Conservation (phyloP, 2,113 vertebrate species). For the Alligator mississippiensis region DNA sequence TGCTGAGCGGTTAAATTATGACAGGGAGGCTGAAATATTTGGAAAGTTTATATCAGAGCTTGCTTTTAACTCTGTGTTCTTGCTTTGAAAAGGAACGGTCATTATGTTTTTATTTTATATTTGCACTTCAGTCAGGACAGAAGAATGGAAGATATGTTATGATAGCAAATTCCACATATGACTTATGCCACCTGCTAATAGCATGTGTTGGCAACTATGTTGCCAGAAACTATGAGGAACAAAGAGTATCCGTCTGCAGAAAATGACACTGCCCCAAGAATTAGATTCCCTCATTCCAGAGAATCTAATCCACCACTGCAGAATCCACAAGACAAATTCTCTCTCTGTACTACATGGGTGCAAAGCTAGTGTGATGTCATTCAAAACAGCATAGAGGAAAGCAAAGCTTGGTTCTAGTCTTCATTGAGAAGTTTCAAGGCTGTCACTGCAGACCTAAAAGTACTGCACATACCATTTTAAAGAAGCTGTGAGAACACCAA, state of each 20-base stretch:
- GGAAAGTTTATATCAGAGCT: background rate
- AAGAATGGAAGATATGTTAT: conserved; percentile 70
- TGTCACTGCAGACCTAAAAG: background rate
- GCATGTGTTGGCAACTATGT: conserved; percentile 61
- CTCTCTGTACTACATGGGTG: background rate
- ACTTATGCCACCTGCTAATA: conserved; percentile 77
- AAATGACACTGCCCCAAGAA: conserved; percentile 25
- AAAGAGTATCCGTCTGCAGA: conserved; percentile 67
- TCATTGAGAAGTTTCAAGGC: background rate
- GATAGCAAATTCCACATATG: conserved; percentile 70
- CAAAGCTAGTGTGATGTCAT: background rate
- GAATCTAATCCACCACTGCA: conserved; percentile 6
- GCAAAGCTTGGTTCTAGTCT: conserved; percentile 42
- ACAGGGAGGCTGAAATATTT: background rate
- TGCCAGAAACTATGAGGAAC: conserved; percentile 75
- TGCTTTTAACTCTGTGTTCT: conserved; percentile 6
- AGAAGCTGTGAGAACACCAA: background rate
- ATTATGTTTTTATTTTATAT: conserved; percentile 16
- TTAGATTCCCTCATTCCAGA: background rate
- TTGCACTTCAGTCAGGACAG: conserved; percentile 40
- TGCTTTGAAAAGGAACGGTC: conserved; percentile 5
- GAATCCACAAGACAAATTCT: background rate
- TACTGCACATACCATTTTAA: background rate
- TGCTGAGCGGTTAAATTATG: background rate
- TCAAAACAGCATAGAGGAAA: background rate